Evolutionary conservation across 2,888 invertebrate species (phyloP), one percentile per base, ranked within the genome.

Genomic region (Cerceris rybyensis): DNA sequence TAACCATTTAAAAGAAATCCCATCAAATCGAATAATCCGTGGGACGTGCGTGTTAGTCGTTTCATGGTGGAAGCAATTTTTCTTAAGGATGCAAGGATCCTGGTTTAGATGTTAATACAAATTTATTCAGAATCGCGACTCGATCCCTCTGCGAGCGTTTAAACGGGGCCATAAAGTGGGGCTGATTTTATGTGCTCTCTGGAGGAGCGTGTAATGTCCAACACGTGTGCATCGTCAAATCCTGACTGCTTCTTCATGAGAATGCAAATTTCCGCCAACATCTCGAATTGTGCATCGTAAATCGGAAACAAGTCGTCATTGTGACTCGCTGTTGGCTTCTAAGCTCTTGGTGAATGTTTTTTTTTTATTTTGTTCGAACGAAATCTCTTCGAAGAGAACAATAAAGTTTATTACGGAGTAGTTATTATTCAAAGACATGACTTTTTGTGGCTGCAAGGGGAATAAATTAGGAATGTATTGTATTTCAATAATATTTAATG

Each of bases 121-220:
- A 88, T 88, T 88, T 86, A 88, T 88, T 87, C 88, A 75, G 52
- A 86, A 83, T 72, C 71, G 75, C 79, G 61, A 49, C 57, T 57
- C 69, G 71, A 80, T 76, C 46, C 65, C 43, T 28, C 55, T 42
- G 46, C 41, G 75, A 50, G 50, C 70, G 76, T 74, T 54, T 78
- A 78, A 84, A 84, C 75, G 75, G 65, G 73, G 42, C 67, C 69
- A 70, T 86, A 86, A 85, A 86, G 50, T 55, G 46, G 7, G 7
- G 57, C 52, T 58, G 77, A 69, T 75, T 77, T 75, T 73, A 72
- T 61, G 68, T 42, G 57, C 49, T 55, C 72, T 57, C 67, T 46
- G 55, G 46, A 52, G 63, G 14, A 43, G 54, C 13, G 46, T 41
- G 46, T 75, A 65, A 68, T 42, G 59, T 17, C 59, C 46, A 68